phyloP scores from a whole-genome alignment of 2,113 vertebrate genomes.

The Cyrtonyx montezumae region DNA sequence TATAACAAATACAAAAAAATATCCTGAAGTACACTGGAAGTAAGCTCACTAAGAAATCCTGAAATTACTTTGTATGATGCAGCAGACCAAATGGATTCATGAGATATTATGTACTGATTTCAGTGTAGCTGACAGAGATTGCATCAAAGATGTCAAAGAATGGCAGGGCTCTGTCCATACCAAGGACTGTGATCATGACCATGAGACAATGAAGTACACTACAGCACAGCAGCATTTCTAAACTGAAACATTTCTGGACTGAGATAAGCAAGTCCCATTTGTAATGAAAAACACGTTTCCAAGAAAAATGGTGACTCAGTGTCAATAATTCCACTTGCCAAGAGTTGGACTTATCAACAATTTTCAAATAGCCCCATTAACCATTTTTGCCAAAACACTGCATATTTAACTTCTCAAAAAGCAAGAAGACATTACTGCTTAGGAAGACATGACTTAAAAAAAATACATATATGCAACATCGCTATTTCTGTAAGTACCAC shows the following conservation, averaged over 20 bases:
- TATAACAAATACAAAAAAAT: not conserved
- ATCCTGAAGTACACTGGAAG: not conserved
- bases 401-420: slow-evolving; percentile 5
- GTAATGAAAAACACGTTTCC: not conserved
- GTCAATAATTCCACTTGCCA: not conserved
- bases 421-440: not conserved
- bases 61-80: not conserved
- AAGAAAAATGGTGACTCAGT: not conserved
- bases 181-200: not conserved
- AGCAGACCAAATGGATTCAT: not conserved
- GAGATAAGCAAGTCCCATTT: not conserved
- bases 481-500: not conserved
- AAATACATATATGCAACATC: not conserved
- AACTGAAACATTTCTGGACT: not conserved
- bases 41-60: not conserved
- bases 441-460: not conserved
- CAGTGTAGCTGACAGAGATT: not conserved
- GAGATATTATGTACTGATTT: not conserved
- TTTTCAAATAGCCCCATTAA: not conserved
- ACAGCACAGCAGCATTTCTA: not conserved
- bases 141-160: fast-evolving
- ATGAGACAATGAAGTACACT: not conserved
- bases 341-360: not conserved
- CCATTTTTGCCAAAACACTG: not conserved
- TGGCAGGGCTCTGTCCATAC: not conserved